Evolutionary conservation across 2,113 vertebrate genomes (phyloP).

Genomic region (Notothenia rossii): DNA sequence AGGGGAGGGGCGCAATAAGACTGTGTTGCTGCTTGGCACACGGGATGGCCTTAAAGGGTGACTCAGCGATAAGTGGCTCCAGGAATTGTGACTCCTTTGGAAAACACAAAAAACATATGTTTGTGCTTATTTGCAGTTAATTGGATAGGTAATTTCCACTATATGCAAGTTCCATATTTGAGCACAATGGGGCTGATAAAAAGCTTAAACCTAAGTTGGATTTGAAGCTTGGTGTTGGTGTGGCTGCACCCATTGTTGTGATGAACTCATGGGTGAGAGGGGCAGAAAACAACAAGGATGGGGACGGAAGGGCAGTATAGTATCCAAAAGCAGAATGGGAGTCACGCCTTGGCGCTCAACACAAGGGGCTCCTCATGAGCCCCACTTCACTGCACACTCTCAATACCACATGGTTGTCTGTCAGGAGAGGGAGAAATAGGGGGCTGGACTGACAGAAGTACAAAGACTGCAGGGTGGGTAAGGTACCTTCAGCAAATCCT

Average conservation of each 20-base stretch:
- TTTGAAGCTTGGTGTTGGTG: conserved; percentile 15
- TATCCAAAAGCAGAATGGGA: conserved; percentile 70
- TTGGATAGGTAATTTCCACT: neutral
- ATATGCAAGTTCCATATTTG: neutral
- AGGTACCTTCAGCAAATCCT: conserved; percentile 25
- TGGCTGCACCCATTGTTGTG: conserved; percentile 50
- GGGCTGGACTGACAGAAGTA: conserved; percentile 22
- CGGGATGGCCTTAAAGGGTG: conserved; percentile 71
- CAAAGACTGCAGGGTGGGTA: conserved; percentile 47
- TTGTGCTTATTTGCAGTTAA: conserved; percentile 21
- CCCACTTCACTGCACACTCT: conserved; percentile 67
- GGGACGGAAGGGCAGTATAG: conserved; percentile 34
- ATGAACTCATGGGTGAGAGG: conserved; percentile 35
- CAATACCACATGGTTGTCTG: conserved; percentile 65
- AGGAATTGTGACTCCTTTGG: conserved; percentile 35
- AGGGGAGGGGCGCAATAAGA: conserved; percentile 62
- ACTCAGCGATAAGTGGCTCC: conserved; percentile 76
- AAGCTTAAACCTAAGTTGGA: conserved; percentile 20
- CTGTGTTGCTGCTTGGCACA: conserved; percentile 54
- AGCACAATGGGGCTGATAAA: neutral
- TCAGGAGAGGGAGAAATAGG: conserved; percentile 38
- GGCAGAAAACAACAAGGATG: conserved; percentile 26
- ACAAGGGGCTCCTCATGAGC: conserved; percentile 66
- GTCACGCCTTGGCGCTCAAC: conserved; percentile 79
- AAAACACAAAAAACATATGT: conserved; percentile 1